Evolutionary conservation across 2,113 vertebrate species (phyloP), one percentile per base, ranked within the genome.

Genomic region (Antennarius striatus): DNA sequence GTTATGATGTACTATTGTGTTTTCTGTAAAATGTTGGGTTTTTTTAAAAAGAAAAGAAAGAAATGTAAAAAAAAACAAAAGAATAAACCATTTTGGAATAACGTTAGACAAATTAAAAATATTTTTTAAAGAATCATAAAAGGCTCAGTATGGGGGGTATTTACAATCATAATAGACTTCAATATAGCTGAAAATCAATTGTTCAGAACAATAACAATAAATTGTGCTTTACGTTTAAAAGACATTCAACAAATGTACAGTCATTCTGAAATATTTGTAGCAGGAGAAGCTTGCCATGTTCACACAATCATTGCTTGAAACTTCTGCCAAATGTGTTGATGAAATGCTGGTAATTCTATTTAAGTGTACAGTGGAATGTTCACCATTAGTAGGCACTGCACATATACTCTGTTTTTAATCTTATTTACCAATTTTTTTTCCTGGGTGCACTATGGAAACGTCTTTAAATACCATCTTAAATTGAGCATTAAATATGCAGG

Each of bases 281-380:
- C 22, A 22, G 22, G 1, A 22, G 22, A 22, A 22, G 22, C 22
- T 22, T 22, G 22, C 22, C 22, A 22, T 22, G 22, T 22, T 22
- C 22, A 22, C 22, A 22, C 77, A 82, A 82, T 85, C 58, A 77
- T 9, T 49, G 56, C 42, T 63, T 39, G 32, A 71, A 42, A 53
- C 53, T 63, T 48, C 68, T 76, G 85, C 71, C 71, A 82, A 75
- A 73, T 15, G 42, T 15, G 63, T 67, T 67, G 69, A 82, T 77
- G 64, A 74, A 82, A 80, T 64, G 54, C 64, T 48, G 57, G 45
- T 57, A 56, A 64, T 67, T 62, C 63, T 68, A 51, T 69, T 77
- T 40, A 40, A 40, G 5, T 40, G 5, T 56, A 30, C 63, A 60
- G 50, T 22, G 46, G 49, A 54, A 83, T 80, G 68, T 61, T 67